Evolutionary conservation across 2,888 invertebrate species (phyloP).

Genomic region (Drosophila meridiana): DNA sequence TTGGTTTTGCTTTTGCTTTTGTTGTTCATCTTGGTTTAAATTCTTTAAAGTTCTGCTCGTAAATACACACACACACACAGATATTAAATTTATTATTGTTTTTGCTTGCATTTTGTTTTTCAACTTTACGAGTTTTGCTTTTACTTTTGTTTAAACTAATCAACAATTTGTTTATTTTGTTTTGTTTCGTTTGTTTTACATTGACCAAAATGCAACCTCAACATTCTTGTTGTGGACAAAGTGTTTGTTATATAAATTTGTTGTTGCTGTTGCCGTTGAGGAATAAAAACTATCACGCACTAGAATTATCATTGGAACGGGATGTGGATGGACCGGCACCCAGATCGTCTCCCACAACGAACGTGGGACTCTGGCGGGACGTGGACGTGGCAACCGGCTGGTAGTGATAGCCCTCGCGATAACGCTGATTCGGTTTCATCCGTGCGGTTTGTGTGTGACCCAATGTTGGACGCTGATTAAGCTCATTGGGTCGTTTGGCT

Average conservation of each 20-base stretch:
- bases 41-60: slow-evolving; percentile 70
- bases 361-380: slow-evolving; percentile 86
- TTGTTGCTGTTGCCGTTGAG: slow-evolving; percentile 74
- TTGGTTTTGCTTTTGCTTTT: slow-evolving; percentile 22
- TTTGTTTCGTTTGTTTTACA: slow-evolving; percentile 67
- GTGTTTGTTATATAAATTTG: slow-evolving; percentile 59
- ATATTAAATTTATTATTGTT: slow-evolving; percentile 81
- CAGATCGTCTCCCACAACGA: slow-evolving; percentile 84
- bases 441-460: slow-evolving; percentile 85
- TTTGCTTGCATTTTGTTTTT: slow-evolving; percentile 71
- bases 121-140: slow-evolving; percentile 49
- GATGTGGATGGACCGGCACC: slow-evolving; percentile 85
- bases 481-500: slow-evolving; percentile 86
- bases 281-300: slow-evolving; percentile 86
- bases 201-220: slow-evolving; percentile 77
- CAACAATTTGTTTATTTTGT: slow-evolving; percentile 63
- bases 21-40: slow-evolving; percentile 62
- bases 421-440: slow-evolving; percentile 85
- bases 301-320: slow-evolving; percentile 86
- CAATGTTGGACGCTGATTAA: slow-evolving; percentile 85
- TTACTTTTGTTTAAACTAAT: slow-evolving; percentile 68
- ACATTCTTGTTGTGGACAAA: slow-evolving; percentile 56
- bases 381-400: slow-evolving; percentile 86
- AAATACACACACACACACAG: slow-evolving; percentile 70
- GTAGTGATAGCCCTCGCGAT: slow-evolving; percentile 86